phyloP scores from a whole-genome alignment of 2,888 invertebrate species.

The Eurois occulta region DNA sequence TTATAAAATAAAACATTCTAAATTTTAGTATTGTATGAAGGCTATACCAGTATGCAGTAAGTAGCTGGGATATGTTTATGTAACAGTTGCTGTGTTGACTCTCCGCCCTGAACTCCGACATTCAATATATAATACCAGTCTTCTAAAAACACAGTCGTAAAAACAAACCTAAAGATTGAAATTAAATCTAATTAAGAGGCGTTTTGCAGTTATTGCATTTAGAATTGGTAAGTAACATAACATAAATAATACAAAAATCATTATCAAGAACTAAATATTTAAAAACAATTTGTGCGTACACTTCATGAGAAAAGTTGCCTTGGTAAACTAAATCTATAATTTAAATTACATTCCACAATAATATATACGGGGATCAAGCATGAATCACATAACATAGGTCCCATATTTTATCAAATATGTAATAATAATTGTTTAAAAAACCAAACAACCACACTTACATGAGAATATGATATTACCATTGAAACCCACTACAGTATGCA shows the following conservation, averaged over 20 bases:
- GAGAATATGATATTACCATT: slow-evolving; percentile 40
- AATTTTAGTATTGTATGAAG: slow-evolving; percentile 26
- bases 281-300: slow-evolving; percentile 63
- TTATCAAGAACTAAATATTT: slow-evolving; percentile 51
- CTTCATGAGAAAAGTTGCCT: slow-evolving; percentile 58
- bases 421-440: slow-evolving; percentile 29
- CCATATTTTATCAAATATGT: slow-evolving; percentile 23
- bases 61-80: slow-evolving; percentile 16
- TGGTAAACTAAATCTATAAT: slow-evolving; percentile 52
- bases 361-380: slow-evolving; percentile 29
- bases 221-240: slow-evolving; percentile 50
- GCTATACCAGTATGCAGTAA: slow-evolving; percentile 21
- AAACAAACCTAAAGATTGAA: slow-evolving; percentile 36
- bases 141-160: slow-evolving; percentile 27
- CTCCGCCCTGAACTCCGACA: not conserved
- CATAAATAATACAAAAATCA: slow-evolving; percentile 42
- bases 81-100: slow-evolving; percentile 30
- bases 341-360: slow-evolving; percentile 34
- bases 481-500: slow-evolving; percentile 23
- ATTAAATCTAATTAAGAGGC: slow-evolving; percentile 50
- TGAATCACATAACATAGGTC: slow-evolving; percentile 22
- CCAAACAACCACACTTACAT: slow-evolving; percentile 27
- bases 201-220: slow-evolving; percentile 56
- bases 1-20: slow-evolving; percentile 43
- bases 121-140: slow-evolving; percentile 17